Evolutionary conservation across 2,797 vertebrate species (phyloP).

Genomic region (Otolemur crassicaudatus): DNA sequence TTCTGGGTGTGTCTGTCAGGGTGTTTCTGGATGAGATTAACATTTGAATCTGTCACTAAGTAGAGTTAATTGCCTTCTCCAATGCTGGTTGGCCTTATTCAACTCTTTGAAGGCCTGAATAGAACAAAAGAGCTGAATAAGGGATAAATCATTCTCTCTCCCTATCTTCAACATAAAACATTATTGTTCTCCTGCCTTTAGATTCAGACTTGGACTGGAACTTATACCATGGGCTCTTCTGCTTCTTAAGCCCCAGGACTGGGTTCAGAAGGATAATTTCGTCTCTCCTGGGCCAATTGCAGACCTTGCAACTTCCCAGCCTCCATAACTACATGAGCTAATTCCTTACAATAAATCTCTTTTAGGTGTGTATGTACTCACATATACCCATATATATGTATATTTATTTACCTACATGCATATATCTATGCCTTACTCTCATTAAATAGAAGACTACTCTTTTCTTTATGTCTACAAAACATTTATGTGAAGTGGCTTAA

Average conservation of each 20-base stretch:
- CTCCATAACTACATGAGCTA: not conserved
- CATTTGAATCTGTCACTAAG: not conserved
- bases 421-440: not conserved
- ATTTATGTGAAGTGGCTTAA: constrained; percentile 47
- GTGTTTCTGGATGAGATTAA: not conserved
- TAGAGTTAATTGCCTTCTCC: not conserved
- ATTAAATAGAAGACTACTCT: not conserved
- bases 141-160: not conserved
- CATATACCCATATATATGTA: fast-evolving
- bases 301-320: not conserved
- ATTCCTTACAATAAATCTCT: not conserved
- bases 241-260: not conserved
- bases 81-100: not conserved
- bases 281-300: not conserved
- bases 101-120: not conserved
- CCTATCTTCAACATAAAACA: not conserved
- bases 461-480: not conserved
- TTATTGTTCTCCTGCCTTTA: not conserved
- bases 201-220: not conserved
- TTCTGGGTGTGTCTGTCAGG: not conserved
- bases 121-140: not conserved
- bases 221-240: not conserved
- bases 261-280: not conserved
- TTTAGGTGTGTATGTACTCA: not conserved
- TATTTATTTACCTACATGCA: not conserved